phyloP scores from a whole-genome alignment of 2,797 vertebrate genomes.

The Garrulus glandarius region DNA sequence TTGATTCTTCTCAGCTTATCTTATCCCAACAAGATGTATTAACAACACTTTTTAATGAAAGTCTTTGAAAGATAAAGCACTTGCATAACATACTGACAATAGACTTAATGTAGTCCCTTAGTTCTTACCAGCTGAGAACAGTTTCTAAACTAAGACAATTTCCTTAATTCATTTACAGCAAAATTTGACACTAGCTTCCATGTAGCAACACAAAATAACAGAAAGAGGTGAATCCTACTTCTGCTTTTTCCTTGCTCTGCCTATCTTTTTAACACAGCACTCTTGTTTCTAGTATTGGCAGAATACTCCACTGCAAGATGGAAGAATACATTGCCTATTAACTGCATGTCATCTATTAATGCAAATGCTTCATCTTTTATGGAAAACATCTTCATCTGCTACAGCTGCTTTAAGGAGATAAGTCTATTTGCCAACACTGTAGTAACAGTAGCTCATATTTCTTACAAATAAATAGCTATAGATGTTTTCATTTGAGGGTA shows the following conservation, averaged over 20 bases:
- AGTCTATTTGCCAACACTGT: background rate
- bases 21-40: background rate
- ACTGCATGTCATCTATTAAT: background rate
- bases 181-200: background rate
- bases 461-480: background rate
- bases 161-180: background rate
- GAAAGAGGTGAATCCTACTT: background rate
- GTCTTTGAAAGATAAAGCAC: slow-evolving; percentile 18
- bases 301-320: background rate
- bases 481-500: background rate
- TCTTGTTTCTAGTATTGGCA: background rate
- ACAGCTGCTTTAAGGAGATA: background rate
- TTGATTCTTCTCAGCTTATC: background rate
- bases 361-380: background rate
- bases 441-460: background rate
- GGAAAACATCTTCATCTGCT: background rate
- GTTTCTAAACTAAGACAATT: background rate
- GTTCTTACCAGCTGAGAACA: background rate
- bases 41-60: background rate
- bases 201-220: background rate
- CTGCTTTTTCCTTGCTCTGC: background rate
- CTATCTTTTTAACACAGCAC: background rate
- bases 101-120: background rate
- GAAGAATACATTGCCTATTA: background rate
- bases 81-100: background rate